A percentile compares a stretch with the other conserved stretches of the same genome.
Conservation (phyloP, 1,140 invertebrate species). For the Polyergus mexicanus region DNA sequence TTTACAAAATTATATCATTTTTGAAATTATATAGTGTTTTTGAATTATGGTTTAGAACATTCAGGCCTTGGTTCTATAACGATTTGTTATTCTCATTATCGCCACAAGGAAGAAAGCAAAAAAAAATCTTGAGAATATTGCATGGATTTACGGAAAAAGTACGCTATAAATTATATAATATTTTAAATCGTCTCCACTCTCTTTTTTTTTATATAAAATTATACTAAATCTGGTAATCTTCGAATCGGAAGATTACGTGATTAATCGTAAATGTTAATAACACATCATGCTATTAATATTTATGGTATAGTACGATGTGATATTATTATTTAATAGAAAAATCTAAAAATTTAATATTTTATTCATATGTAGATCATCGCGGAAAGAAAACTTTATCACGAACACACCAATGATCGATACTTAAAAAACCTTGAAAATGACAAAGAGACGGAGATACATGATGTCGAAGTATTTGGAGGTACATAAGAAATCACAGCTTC, state of each 20-base stretch:
- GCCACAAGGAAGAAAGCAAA: slow-evolving; percentile 85
- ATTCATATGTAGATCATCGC: slow-evolving; percentile 69
- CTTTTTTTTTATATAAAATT: too few relatives aligned
- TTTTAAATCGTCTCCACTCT: too few relatives aligned
- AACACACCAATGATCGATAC: slow-evolving; percentile 57
- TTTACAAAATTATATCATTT: too few relatives aligned
- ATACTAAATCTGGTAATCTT: not conserved
- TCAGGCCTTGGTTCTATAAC: slow-evolving; percentile 88
- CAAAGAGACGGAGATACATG: not conserved
- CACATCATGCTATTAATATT: not conserved
- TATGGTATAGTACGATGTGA: not conserved
- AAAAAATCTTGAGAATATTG: slow-evolving; percentile 78
- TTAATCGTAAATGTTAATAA: not conserved
- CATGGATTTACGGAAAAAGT: slow-evolving; percentile 90
- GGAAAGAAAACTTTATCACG: slow-evolving; percentile 77
- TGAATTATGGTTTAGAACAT: slow-evolving; percentile 81
- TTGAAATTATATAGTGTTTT: too few relatives aligned
- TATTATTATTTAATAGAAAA: not conserved
- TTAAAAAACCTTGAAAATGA: slow-evolving; percentile 51
- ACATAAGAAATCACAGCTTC: not conserved
- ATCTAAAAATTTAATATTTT: not conserved
- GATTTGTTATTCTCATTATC: slow-evolving; percentile 87
- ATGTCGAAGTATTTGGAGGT: not conserved
- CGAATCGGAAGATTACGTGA: not conserved
- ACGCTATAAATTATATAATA: slow-evolving; percentile 72